Conservation (phyloP, 2,888 invertebrate genomes). For the Theristus sp. region DNA sequence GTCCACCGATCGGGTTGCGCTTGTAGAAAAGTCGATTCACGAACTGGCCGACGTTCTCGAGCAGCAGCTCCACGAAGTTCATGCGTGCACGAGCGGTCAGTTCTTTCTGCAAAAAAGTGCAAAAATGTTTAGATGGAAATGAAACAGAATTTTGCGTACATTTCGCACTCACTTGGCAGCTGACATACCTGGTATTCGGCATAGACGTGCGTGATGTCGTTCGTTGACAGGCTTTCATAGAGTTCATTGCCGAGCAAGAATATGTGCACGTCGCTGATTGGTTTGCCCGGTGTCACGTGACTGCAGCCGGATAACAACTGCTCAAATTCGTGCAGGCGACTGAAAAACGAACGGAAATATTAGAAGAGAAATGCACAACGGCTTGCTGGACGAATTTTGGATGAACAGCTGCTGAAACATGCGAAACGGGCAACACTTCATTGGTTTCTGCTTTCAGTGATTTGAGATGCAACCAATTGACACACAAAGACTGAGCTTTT, state of each 20-base stretch:
- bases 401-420: too few species aligned
- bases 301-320: slow-evolving; percentile 75
- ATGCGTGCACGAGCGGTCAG: neutral
- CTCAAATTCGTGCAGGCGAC: slow-evolving; percentile 83
- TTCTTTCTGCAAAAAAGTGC: slow-evolving; percentile 4
- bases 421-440: too few species aligned
- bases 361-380: too few species aligned
- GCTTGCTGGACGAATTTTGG: slow-evolving; percentile 68
- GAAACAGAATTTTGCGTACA: neutral
- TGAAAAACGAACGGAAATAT: slow-evolving; percentile 31
- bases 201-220: slow-evolving; percentile 75
- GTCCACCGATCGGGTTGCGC: neutral
- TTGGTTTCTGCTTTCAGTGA: too few species aligned
- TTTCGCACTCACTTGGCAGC: neutral
- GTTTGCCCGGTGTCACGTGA: slow-evolving; percentile 85
- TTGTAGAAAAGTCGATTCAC: neutral
- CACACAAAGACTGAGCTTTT: too few species aligned
- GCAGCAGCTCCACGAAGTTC: slow-evolving; percentile 50
- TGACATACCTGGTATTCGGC: slow-evolving; percentile 77
- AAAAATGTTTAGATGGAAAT: neutral
- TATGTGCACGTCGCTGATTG: slow-evolving; percentile 59
- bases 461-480: too few species aligned
- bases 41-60: slow-evolving; percentile 60
- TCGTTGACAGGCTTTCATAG: slow-evolving; percentile 70
- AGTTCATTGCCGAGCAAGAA: slow-evolving; percentile 83